Base-by-base conservation (phyloP, 2,113 vertebrate genomes). In the Oceanodroma tethys region DNA sequence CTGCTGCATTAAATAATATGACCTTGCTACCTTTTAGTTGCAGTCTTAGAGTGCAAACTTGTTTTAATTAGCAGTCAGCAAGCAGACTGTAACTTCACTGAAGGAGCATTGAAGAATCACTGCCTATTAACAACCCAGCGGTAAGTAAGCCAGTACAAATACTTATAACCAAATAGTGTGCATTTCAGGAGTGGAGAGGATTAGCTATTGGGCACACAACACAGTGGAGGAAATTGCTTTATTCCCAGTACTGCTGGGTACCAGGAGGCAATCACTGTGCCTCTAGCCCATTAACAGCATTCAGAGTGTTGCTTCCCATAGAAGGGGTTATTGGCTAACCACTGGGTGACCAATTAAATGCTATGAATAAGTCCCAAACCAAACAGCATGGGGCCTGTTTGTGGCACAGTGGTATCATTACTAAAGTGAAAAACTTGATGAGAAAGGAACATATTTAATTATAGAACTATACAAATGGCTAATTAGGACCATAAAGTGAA, bases 291-390 rank as follows among this genome's bases (percentile, higher is more conserved):
- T 99, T 99, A 99, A 98, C 98, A 98, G 96, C 98, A 98, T 98
- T 98, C 89, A 95, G 97, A 98, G 98, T 98, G 98, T 98, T 98
- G 98, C 98, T 98, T 98, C 97, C 97, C 98, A 98, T 98, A 98
- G 98, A 98, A 98, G 98, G 98, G 98, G 98, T 98, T 98, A 99
- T 98, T 99, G 98, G 98, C 98, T 98, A 99, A 99, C 98, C 98
- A 99, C 98, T 98, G 98, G 98, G 98, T 98, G 98, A 98, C 98
- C 98, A 99, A 99, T 99, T 99, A 99, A 98, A 98, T 98, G 98
- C 98, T 98, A 98, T 98, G 98, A 99, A 98, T 98, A 98, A 98
- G 98, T 98, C 98, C 98, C 98, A 98, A 99, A 98, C 98, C 98
- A 98, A 98, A 98, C 98, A 98, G 98, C 98, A 98, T 98, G 98